Evolutionary conservation across 37 sponge, comb jelly and placozoan species (phyloP), one percentile per base, ranked within the genome.

Genomic region (Hormiphora californensis): DNA sequence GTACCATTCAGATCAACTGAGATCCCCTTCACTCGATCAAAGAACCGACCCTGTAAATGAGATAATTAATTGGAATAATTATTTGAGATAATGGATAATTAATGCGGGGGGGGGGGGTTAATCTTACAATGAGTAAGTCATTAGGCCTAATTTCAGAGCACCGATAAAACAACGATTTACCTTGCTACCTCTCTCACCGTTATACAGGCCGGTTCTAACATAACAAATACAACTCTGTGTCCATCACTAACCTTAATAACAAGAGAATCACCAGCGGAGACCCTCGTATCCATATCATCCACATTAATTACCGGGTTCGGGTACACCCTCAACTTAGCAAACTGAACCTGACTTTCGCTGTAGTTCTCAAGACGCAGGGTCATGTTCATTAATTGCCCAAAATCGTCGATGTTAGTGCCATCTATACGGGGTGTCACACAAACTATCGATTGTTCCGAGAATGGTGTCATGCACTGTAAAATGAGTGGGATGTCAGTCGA

Each of bases 21-120:
- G 21, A 73, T 73, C 46, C 81, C 81, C 25, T 41, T 39, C 5
- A 73, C 81, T 15, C 81, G 81, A 46, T 73, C 81, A 41, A 73
- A 73, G 25, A 43, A 73, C 17, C 23, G 40, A 2, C 81, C 81
- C 81, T 73, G 81, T 12, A 73, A 33, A 43, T 65, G 5, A 5
- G 9, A 49, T 49, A 17, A n/a, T n/a, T n/a, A n/a, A n/a, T n/a
- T n/a, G n/a, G n/a, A n/a, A n/a, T n/a, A n/a, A n/a, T n/a, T n/a
- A n/a, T n/a, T n/a, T n/a, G n/a, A n/a, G n/a, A n/a, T n/a, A n/a
- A n/a, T n/a, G n/a, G n/a, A n/a, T n/a, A n/a, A n/a, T n/a, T n/a
- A n/a, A n/a, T n/a, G n/a, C n/a, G n/a, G n/a, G n/a, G n/a, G n/a
- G n/a, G n/a, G n/a, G n/a, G n/a, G n/a, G n/a, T n/a, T n/a, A n/a